Conservation (phyloP, 2,888 invertebrate species). For the Polymixis lichenea region DNA sequence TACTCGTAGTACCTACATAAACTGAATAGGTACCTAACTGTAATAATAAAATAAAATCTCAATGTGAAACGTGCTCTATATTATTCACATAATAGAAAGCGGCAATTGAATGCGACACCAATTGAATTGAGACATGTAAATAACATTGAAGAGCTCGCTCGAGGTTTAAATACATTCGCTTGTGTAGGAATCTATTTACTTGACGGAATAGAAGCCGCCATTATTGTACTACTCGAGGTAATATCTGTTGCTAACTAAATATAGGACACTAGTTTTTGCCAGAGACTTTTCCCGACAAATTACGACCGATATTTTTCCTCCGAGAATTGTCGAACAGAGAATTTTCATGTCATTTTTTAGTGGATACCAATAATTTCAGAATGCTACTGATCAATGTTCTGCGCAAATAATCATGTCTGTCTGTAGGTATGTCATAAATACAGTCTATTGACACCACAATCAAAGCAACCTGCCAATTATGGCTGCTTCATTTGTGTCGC, state of each 20-base stretch:
- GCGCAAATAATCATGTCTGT: background rate
- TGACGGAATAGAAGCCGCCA: background rate
- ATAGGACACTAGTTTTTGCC: background rate
- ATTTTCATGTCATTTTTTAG: no score
- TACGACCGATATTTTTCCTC: background rate
- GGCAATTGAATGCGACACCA: conserved; percentile 43
- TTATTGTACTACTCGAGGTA: conserved; percentile 26
- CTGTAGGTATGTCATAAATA: background rate
- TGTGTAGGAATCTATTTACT: conserved; percentile 21
- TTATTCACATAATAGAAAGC: conserved; percentile 23
- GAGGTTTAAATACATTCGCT: conserved; percentile 35
- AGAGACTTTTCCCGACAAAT: background rate
- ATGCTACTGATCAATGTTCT: background rate
- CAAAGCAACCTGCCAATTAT: background rate
- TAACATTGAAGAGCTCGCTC: conserved; percentile 15
- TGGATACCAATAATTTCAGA: no score
- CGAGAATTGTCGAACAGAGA: no score
- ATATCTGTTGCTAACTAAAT: conserved; percentile 11
- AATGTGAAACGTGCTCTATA: conserved; percentile 10
- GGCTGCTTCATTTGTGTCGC: background rate
- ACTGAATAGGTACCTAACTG: background rate
- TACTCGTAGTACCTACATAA: background rate
- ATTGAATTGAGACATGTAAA: conserved; percentile 50
- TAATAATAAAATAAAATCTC: background rate
- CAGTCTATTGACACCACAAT: background rate